Evolutionary conservation across 2,113 vertebrate species (phyloP).

Genomic region (Tapirus terrestris): DNA sequence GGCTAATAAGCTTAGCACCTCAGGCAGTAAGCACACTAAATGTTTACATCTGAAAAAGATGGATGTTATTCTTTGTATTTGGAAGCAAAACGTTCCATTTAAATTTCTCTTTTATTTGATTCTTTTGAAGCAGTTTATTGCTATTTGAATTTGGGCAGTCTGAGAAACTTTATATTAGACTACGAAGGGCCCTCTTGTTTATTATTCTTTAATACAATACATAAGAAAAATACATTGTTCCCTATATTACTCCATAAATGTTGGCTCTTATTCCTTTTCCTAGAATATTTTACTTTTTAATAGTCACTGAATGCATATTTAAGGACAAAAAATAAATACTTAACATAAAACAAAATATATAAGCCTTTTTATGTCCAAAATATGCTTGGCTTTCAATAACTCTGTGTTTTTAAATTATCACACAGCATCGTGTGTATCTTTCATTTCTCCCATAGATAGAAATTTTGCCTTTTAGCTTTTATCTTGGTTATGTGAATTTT

Average conservation of each 20-base stretch:
- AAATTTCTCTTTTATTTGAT: neutral
- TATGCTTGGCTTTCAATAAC: neutral
- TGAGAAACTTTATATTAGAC: neutral
- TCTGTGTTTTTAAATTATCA: neutral
- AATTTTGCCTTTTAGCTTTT: constrained; percentile 7
- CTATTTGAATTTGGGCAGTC: neutral
- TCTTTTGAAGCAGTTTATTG: neutral
- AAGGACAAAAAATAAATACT: neutral
- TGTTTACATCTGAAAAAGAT: neutral
- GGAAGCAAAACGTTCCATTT: neutral
- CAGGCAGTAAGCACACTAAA: neutral
- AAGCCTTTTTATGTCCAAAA: neutral
- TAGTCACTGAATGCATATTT: neutral
- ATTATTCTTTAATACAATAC: neutral
- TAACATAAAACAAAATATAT: neutral
- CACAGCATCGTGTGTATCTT: neutral
- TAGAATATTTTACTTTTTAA: constrained; percentile 30
- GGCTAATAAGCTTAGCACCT: neutral
- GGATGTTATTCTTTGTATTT: neutral
- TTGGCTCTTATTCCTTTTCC: neutral
- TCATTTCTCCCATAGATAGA: neutral
- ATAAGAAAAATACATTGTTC: neutral
- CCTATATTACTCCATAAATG: neutral
- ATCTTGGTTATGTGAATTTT: neutral
- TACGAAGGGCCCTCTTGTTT: neutral